phyloP scores from a whole-genome alignment of 2,888 invertebrate species.

The Ischnura elegans region DNA sequence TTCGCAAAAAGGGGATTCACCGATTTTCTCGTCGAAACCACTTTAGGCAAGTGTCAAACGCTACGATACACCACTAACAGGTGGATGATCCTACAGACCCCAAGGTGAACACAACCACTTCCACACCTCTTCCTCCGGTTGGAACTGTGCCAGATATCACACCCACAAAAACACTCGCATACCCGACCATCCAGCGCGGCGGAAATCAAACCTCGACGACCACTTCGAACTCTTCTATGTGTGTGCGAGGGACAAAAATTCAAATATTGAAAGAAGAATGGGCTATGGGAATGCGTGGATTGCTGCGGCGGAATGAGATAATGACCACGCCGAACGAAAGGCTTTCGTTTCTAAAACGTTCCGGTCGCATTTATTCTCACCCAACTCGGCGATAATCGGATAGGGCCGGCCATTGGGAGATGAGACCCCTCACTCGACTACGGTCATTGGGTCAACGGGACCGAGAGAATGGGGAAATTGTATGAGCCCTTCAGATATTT shows the following conservation, averaged over 20 bases:
- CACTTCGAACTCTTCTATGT: no score
- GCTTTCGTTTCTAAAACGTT: not conserved
- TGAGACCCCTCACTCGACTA: not conserved
- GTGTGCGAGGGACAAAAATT: not conserved
- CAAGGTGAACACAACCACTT: no score
- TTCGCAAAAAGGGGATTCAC: no score
- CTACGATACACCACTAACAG: no score
- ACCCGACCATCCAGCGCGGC: not conserved
- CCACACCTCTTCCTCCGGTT: no score
- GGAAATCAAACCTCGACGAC: not conserved
- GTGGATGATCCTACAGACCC: no score
- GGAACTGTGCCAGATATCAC: not conserved
- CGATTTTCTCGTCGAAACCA: no score
- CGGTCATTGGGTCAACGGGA: not conserved
- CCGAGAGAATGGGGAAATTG: not conserved
- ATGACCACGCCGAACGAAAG: not conserved
- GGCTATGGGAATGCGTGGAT: not conserved
- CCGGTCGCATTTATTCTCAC: not conserved
- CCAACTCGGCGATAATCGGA: not conserved
- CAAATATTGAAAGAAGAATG: not conserved
- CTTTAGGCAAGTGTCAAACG: no score
- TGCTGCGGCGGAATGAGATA: not conserved
- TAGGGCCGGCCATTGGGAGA: not conserved
- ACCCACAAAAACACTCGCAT: no score
- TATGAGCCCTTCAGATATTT: not conserved